phyloP scores from a whole-genome alignment of 2,113 vertebrate genomes.

The Pseudopodoces humilis region DNA sequence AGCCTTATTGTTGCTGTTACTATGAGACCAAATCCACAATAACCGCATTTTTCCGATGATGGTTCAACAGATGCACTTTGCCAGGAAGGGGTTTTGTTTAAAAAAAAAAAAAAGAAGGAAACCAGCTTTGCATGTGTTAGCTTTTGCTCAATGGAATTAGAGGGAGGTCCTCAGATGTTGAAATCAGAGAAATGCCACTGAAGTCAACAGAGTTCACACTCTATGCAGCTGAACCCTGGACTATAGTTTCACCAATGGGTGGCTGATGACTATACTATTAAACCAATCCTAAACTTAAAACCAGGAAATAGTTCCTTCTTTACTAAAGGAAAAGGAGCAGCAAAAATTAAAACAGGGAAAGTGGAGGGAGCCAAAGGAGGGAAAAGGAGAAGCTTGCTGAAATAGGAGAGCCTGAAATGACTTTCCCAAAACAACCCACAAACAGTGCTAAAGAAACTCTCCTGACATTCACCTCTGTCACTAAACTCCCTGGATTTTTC shows the following conservation, averaged over 20 bases:
- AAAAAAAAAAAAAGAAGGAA: background rate
- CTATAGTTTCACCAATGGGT: background rate
- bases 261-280: background rate
- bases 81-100: background rate
- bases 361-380: background rate
- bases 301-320: background rate
- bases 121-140: background rate
- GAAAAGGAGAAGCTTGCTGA: background rate
- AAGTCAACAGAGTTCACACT: background rate
- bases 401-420: background rate
- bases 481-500: background rate
- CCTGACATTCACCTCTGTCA: background rate
- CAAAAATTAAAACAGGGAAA: background rate
- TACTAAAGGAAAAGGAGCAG: background rate
- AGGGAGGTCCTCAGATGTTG: background rate
- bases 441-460: background rate
- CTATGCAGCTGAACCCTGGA: background rate
- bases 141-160: background rate
- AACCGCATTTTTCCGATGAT: conserved; percentile 37
- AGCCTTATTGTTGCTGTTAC: conserved; percentile 53
- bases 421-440: background rate
- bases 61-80: background rate
- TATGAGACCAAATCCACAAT: conserved; percentile 48
- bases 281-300: background rate
- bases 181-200: background rate